A percentile compares a stretch with the other conserved stretches of the same genome.
phyloP scores from a whole-genome alignment of 2,797 vertebrate genomes.

The Lithobates pipiens region DNA sequence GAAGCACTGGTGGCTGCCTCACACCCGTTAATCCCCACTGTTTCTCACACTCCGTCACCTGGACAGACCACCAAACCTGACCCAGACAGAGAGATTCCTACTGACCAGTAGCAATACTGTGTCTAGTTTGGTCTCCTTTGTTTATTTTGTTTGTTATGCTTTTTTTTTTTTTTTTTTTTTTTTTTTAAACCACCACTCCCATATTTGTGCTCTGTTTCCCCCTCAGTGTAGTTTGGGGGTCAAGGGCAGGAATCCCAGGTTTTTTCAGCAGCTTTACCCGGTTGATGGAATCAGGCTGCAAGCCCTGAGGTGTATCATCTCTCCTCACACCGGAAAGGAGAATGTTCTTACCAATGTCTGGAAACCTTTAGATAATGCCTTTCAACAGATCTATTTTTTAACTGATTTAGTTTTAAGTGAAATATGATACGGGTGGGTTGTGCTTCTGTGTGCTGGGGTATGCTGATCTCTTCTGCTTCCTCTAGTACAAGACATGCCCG shows the following conservation, averaged over 20 bases:
- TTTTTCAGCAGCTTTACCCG: conserved; percentile 47
- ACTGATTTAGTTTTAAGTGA: conserved; percentile 71
- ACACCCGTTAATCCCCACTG: conserved; percentile 78
- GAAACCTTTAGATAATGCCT: conserved; percentile 76
- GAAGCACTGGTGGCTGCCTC: conserved; percentile 88
- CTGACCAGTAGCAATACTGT: conserved; percentile 88
- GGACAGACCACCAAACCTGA: conserved; percentile 91
- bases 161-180: conserved; percentile 2
- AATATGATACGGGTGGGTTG: conserved; percentile 67
- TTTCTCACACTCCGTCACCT: conserved; percentile 90
- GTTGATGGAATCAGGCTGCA: conserved; percentile 55
- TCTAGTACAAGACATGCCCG: conserved; percentile 52
- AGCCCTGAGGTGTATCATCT: conserved; percentile 68
- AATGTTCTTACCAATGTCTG: conserved; percentile 71
- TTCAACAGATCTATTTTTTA: conserved; percentile 74
- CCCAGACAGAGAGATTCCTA: conserved; percentile 93
- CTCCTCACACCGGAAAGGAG: conserved; percentile 67
- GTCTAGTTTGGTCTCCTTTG: conserved; percentile 63
- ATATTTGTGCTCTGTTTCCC: conserved; percentile 40
- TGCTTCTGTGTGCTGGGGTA: conserved; percentile 69
- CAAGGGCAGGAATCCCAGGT: conserved; percentile 56
- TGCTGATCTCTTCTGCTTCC: conserved; percentile 60
- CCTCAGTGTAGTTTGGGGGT: conserved; percentile 29
- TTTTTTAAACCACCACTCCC: conserved; percentile 47
- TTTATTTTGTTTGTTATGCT: conserved; percentile 34